These are phyloP conservation scores for Lepidocyrtinus sp. DNA, from an alignment of 2,888 invertebrate species.

Conservation along the genomic window DNA sequence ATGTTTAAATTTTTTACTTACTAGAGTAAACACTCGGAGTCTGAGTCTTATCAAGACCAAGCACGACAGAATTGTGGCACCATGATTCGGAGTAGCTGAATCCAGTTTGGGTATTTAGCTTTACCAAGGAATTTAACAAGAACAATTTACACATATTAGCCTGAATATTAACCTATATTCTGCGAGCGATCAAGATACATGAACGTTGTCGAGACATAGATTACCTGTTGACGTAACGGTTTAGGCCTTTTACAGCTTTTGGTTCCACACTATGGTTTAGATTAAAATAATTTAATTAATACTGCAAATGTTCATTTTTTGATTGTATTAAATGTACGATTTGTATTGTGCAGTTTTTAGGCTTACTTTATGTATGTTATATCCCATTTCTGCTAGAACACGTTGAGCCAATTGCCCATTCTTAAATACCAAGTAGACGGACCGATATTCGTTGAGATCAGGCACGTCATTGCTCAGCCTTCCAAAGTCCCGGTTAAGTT, in stretches of 20 bases:
- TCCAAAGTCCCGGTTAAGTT: slow-evolving; percentile 33
- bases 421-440: slow-evolving; percentile 42
- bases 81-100: slow-evolving; percentile 33
- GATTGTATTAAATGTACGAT: not conserved
- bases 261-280: slow-evolving; percentile 34
- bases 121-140: not conserved
- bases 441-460: slow-evolving; percentile 29
- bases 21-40: not conserved
- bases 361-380: slow-evolving; percentile 26
- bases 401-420: slow-evolving; percentile 28
- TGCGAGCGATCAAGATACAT: no score
- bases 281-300: not conserved
- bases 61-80: slow-evolving; percentile 44
- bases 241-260: slow-evolving; percentile 26
- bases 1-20: not conserved
- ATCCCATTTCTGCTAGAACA: slow-evolving; percentile 34
- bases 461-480: slow-evolving; percentile 19
- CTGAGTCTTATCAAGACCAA: slow-evolving; percentile 28
- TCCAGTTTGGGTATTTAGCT: slow-evolving; percentile 27
- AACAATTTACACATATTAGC: slow-evolving; percentile 17
- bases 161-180: no score
- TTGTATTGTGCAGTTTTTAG: not conserved
- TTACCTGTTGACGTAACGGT: slow-evolving; percentile 23
- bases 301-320: not conserved
- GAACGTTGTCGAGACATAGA: not conserved